phyloP scores from a whole-genome alignment of 1,140 invertebrate species.

The Drosophila cardini region DNA sequence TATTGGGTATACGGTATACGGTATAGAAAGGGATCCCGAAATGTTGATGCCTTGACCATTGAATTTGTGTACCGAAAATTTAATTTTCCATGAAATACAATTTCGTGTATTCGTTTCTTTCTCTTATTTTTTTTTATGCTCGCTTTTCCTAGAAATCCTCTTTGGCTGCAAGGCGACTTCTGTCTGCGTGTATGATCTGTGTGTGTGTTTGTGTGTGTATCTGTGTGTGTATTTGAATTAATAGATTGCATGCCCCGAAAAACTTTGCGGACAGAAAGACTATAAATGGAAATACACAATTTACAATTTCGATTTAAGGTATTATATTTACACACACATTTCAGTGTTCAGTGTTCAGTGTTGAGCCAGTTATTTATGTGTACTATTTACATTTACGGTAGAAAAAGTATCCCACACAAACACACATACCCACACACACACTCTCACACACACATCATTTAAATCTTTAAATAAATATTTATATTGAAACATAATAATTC shows the following conservation, averaged over 20 bases:
- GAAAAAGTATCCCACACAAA: neutral
- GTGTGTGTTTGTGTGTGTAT: conserved; percentile 2
- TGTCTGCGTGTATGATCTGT: conserved; percentile 4
- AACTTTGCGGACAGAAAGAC: conserved; percentile 10
- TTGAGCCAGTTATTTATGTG: conserved; percentile 38
- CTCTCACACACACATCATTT: conserved; percentile 10
- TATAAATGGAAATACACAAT: conserved; percentile 58
- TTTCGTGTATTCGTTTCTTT: conserved; percentile 13
- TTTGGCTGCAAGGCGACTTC: conserved; percentile 24
- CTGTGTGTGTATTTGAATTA: conserved; percentile 60
- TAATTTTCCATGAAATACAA: conserved; percentile 59
- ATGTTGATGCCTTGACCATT: conserved; percentile 58
- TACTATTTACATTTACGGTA: conserved; percentile 26
- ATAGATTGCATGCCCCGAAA: conserved; percentile 59
- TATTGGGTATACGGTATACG: neutral
- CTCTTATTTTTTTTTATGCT: conserved; percentile 15
- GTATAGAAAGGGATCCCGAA: conserved; percentile 20
- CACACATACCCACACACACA: neutral
- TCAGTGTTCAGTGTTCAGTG: conserved; percentile 23
- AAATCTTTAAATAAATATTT: conserved; percentile 33
- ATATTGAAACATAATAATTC: conserved; percentile 1
- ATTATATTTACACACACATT: conserved; percentile 46
- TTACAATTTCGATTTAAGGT: conserved; percentile 69
- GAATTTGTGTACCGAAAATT: conserved; percentile 55
- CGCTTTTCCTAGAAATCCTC: conserved; percentile 29